Evolutionary conservation across 2,113 vertebrate genomes (phyloP), one percentile per base, ranked within the genome.

Genomic region (Eulemur macaco): DNA sequence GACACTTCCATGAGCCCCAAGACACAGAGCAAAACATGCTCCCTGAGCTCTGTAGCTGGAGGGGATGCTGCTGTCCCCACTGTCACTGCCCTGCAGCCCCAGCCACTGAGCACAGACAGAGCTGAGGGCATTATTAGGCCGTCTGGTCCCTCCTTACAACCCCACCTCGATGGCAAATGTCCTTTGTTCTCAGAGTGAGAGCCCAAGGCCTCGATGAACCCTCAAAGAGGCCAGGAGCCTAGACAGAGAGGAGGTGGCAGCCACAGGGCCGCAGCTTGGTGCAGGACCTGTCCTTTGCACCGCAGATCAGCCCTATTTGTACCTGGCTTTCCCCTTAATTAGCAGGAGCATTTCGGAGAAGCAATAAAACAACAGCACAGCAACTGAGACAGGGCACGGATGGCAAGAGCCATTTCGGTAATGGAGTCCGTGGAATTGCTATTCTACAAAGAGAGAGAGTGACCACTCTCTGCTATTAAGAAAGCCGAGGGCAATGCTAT

Each of bases 251-350:
- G 37, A 45, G 23, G 21, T 11, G 39, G 50, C 17, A 29, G 25
- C 60, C 2, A 20, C 31, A 60, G 58, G 47, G 52, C 5, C 52
- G 5, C 58, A 15, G 25, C 87, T 5, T 0, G 0, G 23, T 0
- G 56, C 20, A 50, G 58, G 50, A 1, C 39, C 37, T 3, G 7
- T 23, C 12, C 73, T 80, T 50, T 8, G 42, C n/a, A 17, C 11
- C 0, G 0, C 63, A 84, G 86, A 56, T 63, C 50, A 23, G 73
- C 54, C 78, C 66, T 15, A 3, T 64, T 29, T 63, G 52, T 66
- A 54, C 63, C 86, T 21, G 50, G 86, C 90, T 97, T 96, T 96
- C 86, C 84, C 94, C 76, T 96, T 97, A 95, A 96, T 97, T 96
- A 94, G 92, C 58, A 74, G 91, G 88, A 47, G 73, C 56, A 92